phyloP scores from a whole-genome alignment of 2,888 invertebrate species.

The Sympetrum striolatum region DNA sequence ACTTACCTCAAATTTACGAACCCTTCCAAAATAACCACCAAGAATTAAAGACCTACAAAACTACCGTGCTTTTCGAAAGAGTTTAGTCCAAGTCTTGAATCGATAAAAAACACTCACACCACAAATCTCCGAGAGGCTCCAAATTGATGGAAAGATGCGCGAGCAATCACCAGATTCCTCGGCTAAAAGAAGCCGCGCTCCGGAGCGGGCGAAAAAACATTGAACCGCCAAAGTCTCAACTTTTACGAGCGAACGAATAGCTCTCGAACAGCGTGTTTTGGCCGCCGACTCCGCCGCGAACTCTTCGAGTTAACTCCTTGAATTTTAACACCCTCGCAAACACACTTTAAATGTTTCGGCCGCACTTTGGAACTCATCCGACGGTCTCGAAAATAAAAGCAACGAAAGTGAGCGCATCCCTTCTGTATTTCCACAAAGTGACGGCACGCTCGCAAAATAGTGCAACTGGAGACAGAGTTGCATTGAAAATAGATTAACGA shows the following conservation, averaged over 20 bases:
- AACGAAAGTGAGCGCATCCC: not conserved
- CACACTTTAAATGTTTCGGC: not conserved
- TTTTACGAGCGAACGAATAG: not conserved
- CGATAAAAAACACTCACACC: not conserved
- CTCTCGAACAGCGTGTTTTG: not conserved
- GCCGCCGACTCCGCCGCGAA: not conserved
- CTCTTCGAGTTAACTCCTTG: not conserved
- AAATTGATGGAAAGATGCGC: not conserved
- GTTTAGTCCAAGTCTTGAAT: not conserved
- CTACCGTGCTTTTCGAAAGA: not conserved
- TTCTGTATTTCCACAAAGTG: too few relatives aligned
- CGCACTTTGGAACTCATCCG: not conserved
- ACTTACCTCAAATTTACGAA: too few relatives aligned
- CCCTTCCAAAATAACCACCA: too few relatives aligned
- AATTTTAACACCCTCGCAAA: slow-evolving; percentile 19
- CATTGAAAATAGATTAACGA: not conserved
- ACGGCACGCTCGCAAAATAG: not conserved
- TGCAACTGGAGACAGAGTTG: not conserved
- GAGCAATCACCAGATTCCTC: not conserved
- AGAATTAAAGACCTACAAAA: not conserved
- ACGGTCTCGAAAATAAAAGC: not conserved
- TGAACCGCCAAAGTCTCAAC: not conserved
- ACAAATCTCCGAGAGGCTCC: not conserved
- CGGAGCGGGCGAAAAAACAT: not conserved
- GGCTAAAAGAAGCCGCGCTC: not conserved